phyloP scores from a whole-genome alignment of 1,140 invertebrate genomes.

The Conus ventricosus region DNA sequence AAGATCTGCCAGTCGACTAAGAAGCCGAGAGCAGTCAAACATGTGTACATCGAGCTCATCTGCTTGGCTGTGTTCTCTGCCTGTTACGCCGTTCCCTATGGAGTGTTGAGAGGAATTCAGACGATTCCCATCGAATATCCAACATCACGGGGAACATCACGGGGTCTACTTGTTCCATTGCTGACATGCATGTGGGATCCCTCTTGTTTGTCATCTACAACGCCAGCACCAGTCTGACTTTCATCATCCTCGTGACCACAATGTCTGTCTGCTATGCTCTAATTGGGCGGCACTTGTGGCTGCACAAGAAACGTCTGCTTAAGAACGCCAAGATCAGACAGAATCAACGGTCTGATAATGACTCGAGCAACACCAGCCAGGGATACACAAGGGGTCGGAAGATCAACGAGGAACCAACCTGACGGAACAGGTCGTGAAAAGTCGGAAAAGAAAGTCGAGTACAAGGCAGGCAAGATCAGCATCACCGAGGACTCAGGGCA shows the following conservation, averaged over 20 bases:
- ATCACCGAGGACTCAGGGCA: too few species aligned
- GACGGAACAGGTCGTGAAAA: too few species aligned
- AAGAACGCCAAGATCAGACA: neutral
- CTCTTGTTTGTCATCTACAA: neutral
- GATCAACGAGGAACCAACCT: neutral
- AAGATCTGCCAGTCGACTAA: conserved; percentile 41
- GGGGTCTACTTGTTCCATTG: conserved; percentile 34
- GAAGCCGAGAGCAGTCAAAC: conserved; percentile 22
- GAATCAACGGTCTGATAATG: neutral
- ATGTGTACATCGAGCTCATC: neutral
- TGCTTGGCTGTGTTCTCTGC: neutral
- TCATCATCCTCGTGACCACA: neutral
- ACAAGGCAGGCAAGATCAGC: neutral
- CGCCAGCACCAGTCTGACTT: neutral
- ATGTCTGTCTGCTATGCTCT: conserved; percentile 7
- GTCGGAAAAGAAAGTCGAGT: too few species aligned
- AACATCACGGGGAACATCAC: neutral
- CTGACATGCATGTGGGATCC: neutral
- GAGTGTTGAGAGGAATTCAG: conserved; percentile 31
- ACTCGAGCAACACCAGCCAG: neutral
- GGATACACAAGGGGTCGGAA: neutral
- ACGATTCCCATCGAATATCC: conserved; percentile 7
- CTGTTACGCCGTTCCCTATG: conserved; percentile 9
- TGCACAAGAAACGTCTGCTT: neutral
- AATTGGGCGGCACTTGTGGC: neutral